These are phyloP conservation scores for Byasa hedistus DNA, from an alignment of 2,888 invertebrate species.

Conservation along the genomic window DNA sequence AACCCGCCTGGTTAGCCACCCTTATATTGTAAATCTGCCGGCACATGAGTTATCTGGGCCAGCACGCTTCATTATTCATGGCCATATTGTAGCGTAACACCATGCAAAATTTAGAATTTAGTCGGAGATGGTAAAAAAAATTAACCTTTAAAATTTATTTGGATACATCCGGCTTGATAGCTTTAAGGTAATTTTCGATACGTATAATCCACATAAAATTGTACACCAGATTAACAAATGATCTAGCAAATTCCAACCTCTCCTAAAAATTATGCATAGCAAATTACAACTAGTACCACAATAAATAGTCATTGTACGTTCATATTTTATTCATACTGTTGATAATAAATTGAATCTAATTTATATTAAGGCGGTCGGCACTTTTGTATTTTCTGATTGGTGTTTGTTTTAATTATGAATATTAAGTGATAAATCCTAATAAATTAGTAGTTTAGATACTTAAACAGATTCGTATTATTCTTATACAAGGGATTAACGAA, in stretches of 20 bases:
- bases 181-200: too few relatives aligned
- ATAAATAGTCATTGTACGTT: constrained; percentile 22
- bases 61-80: too few relatives aligned
- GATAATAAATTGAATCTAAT: constrained; percentile 20
- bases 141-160: too few relatives aligned
- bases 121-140: too few relatives aligned
- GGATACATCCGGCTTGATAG: too few relatives aligned
- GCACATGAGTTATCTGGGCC: too few relatives aligned
- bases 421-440: constrained; percentile 23
- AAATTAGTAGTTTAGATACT: background rate
- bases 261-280: constrained; percentile 27
- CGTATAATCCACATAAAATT: background rate
- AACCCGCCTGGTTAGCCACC: too few relatives aligned
- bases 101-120: too few relatives aligned
- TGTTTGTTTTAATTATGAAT: constrained; percentile 27
- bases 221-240: constrained; percentile 8
- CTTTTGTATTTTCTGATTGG: constrained; percentile 22
- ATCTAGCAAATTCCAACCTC: constrained; percentile 14
- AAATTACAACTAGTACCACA: constrained; percentile 18
- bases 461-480: background rate
- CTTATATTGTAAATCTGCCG: too few relatives aligned
- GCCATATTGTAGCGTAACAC: too few relatives aligned
- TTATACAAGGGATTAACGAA: background rate
- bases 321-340: constrained; percentile 23
- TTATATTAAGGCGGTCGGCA: constrained; percentile 21